Percentiles rank a stretch among this genome's conserved stretches.
These are phyloP conservation scores for Tapirus indicus DNA, from an alignment of 2,797 vertebrate genomes.

Conservation along the genomic window DNA sequence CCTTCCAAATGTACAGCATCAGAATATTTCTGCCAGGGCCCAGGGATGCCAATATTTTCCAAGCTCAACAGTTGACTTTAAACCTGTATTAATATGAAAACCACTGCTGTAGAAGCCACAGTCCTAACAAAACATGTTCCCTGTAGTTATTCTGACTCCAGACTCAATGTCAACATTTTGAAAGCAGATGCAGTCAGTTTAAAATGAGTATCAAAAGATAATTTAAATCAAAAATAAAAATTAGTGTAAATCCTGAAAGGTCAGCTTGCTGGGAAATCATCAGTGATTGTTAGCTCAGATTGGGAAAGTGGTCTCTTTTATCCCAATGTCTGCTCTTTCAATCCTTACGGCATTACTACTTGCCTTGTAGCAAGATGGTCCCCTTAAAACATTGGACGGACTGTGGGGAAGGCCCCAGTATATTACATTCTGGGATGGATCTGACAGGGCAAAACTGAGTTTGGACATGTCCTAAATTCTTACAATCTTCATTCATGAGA, in stretches of 20 bases:
- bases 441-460: background rate
- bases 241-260: background rate
- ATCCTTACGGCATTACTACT: background rate
- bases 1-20: background rate
- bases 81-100: background rate
- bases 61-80: background rate
- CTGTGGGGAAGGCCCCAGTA: background rate
- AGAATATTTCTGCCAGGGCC: background rate
- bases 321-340: background rate
- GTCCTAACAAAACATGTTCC: background rate
- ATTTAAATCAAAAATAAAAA: background rate
- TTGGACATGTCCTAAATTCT: background rate
- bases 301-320: background rate
- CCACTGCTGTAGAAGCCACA: background rate
- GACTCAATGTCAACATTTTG: background rate
- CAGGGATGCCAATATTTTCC: background rate
- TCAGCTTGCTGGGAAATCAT: background rate
- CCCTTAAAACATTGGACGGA: background rate
- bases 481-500: background rate
- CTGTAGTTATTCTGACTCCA: background rate
- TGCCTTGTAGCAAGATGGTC: background rate
- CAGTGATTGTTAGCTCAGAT: background rate
- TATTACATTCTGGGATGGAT: background rate
- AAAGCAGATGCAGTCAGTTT: background rate
- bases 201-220: background rate